Evolutionary conservation across 1,140 invertebrate species (phyloP).

Genomic region (Batillaria attramentaria): DNA sequence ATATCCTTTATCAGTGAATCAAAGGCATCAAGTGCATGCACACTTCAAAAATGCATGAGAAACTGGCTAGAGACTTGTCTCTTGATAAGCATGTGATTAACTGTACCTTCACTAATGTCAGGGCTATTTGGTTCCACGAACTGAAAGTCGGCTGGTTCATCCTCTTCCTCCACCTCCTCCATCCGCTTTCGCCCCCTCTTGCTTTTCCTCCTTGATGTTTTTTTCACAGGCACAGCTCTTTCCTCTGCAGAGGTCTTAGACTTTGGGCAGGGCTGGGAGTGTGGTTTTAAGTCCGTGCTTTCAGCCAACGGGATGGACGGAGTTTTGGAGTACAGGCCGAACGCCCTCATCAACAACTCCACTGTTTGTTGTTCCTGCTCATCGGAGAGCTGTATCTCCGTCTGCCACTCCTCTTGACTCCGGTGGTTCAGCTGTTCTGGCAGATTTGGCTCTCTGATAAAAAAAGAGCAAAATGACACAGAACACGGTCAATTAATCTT

Average conservation of each 20-base stretch:
- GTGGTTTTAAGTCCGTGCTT: no score
- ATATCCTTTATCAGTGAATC: no score
- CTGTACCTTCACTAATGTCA: no score
- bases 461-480: no score
- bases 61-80: no score
- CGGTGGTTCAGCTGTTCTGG: conserved; percentile 7
- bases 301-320: conserved; percentile 27
- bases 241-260: background rate
- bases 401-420: no score
- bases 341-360: conserved; percentile 12
- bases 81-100: no score
- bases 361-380: conserved; percentile 28
- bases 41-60: no score
- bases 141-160: background rate
- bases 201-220: background rate
- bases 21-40: no score
- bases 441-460: conserved; percentile 12
- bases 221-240: background rate
- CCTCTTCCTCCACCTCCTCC: background rate
- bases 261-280: background rate
- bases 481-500: no score
- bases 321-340: background rate
- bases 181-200: no score
- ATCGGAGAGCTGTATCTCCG: conserved; percentile 21
- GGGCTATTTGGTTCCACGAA: no score